phyloP scores from a whole-genome alignment of 2,797 vertebrate genomes.

The Trachops cirrhosus region DNA sequence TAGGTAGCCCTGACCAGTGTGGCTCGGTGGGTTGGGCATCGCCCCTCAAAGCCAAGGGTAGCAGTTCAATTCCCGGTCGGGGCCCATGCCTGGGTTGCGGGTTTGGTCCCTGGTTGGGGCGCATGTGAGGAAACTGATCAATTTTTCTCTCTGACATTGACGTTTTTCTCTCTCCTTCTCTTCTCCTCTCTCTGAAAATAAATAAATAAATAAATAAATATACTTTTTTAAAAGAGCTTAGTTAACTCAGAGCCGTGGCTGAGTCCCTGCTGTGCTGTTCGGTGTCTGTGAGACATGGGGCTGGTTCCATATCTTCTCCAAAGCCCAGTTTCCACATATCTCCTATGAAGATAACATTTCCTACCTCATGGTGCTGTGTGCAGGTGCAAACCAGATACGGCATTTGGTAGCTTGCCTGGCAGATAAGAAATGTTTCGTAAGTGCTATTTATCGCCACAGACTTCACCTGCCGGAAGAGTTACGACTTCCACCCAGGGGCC shows the following conservation, averaged over 20 bases:
- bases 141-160: background rate
- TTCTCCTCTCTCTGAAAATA: background rate
- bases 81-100: background rate
- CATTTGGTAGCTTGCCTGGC: background rate
- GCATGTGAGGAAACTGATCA: too few relatives aligned
- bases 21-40: background rate
- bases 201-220: too few relatives aligned
- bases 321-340: background rate
- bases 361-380: background rate
- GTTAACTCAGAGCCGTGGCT: background rate
- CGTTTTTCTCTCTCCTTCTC: background rate
- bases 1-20: background rate
- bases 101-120: background rate
- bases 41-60: background rate
- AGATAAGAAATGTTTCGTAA: background rate
- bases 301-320: background rate
- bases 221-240: background rate
- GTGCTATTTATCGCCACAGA: background rate
- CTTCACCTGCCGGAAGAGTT: background rate
- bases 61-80: background rate
- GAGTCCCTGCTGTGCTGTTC: background rate
- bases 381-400: background rate
- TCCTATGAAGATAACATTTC: background rate
- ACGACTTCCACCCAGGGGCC: background rate
- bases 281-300: background rate